Base-by-base conservation (phyloP, 2,888 invertebrate species). In the Nasonovia ribisnigri region DNA sequence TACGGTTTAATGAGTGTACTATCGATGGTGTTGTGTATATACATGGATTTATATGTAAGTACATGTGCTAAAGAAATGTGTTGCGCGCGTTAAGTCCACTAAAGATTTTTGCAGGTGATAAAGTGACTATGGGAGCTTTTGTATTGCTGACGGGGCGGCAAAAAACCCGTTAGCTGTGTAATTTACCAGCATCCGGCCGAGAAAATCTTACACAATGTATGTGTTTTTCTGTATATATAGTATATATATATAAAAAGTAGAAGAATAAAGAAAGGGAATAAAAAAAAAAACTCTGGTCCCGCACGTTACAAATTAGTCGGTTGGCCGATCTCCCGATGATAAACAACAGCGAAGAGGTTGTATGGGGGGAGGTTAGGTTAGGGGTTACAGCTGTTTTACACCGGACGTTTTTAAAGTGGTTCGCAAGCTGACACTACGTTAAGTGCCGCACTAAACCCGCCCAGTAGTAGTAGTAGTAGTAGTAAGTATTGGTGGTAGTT, bases 331-430 rank as follows among this genome's bases (percentile, higher is more conserved):
- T 11, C 77, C n/a, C 36, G 67, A 89, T 89, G 92, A 88, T 92
- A 92, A 92, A 92, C 92, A 92, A 77, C 92, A 77, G 36, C 77
- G 77, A 77, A 20, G 36, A 77, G 36, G 36, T 20, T 77, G 77
- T 36, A 20, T 8, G 6, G 36, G 20, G 20, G 77, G 54, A 20
- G 88, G 36, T 57, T 42, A 60, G 16, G 57, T 42, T 88, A 36
- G 42, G 2, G 48, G 60, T 88, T 84, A 89, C 92, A 89, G 88
- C 92, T 48, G 93, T 93, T 93, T 89, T 90, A 46, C 84, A 67
- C 87, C 92, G 92, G 93, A 89, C 88, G 84, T 90, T 93, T 93
- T 84, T 90, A 93, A 93, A 93, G 93, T 93, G 93, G 93, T 90
- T 60, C 90, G 57, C 90, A 48, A 93, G 90, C 93, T 93, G 90